Conservation (phyloP, 2,888 invertebrate genomes). For the Drosophila limbata region DNA sequence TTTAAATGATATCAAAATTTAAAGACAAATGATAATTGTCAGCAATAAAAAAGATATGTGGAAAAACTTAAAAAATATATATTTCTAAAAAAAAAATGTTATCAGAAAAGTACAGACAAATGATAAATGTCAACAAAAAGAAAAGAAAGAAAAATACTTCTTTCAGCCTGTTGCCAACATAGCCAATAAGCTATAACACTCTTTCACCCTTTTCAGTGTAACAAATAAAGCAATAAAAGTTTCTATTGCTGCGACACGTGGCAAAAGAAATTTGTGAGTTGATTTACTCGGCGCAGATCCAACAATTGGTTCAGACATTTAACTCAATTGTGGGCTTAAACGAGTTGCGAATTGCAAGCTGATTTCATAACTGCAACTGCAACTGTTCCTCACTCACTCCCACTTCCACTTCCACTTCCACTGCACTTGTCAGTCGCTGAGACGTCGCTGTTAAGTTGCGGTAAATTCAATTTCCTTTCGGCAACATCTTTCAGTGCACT, state of each 20-base stretch:
- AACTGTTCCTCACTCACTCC: neutral
- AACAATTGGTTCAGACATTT: slow-evolving; percentile 29
- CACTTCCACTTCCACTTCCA: too few relatives aligned
- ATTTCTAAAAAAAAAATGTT: too few relatives aligned
- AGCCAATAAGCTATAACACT: neutral
- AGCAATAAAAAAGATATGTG: too few relatives aligned
- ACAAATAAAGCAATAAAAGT: slow-evolving; percentile 40
- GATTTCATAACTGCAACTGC: slow-evolving; percentile 22
- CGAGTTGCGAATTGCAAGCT: slow-evolving; percentile 57
- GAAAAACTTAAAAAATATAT: too few relatives aligned
- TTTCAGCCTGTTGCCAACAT: neutral
- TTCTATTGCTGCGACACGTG: slow-evolving; percentile 42
- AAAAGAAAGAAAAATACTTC: neutral
- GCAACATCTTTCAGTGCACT: slow-evolving; percentile 62
- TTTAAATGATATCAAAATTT: too few relatives aligned
- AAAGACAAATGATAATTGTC: too few relatives aligned
- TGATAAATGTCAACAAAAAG: too few relatives aligned
- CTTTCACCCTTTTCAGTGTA: neutral
- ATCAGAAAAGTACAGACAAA: too few relatives aligned
- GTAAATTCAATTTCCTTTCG: slow-evolving; percentile 66
- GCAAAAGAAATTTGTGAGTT: slow-evolving; percentile 10
- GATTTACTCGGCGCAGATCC: slow-evolving; percentile 9
- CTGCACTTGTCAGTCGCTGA: neutral
- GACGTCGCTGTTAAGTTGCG: slow-evolving; percentile 40
- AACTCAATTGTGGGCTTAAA: slow-evolving; percentile 44